These are phyloP conservation scores for Reinhardtius hippoglossoides DNA, from an alignment of 2,113 vertebrate species.

Conservation along the genomic window DNA sequence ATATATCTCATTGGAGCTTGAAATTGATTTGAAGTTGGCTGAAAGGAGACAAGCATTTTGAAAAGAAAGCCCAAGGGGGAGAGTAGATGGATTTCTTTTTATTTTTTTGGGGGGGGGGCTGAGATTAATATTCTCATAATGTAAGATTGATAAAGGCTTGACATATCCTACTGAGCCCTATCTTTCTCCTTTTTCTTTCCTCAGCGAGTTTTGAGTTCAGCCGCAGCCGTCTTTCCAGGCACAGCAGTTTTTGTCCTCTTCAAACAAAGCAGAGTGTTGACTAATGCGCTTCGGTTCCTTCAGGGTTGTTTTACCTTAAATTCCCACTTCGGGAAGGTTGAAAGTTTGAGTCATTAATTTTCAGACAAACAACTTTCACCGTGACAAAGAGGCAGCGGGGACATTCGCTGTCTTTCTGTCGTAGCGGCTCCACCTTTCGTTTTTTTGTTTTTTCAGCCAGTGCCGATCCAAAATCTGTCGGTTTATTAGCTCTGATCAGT, in stretches of 20 bases:
- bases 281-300: slow-evolving; percentile 41
- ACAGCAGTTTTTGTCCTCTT: slow-evolving; percentile 54
- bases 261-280: slow-evolving; percentile 39
- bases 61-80: slow-evolving; percentile 51
- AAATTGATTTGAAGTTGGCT: slow-evolving; percentile 82
- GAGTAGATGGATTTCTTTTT: slow-evolving; percentile 23
- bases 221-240: slow-evolving; percentile 50
- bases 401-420: neutral
- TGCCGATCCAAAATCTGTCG: slow-evolving; percentile 25
- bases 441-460: neutral
- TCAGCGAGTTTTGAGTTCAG: slow-evolving; percentile 50
- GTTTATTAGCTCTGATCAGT: slow-evolving; percentile 23
- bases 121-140: slow-evolving; percentile 76
- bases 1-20: slow-evolving; percentile 82
- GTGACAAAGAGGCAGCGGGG: slow-evolving; percentile 9
- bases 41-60: slow-evolving; percentile 73
- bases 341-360: slow-evolving; percentile 53
- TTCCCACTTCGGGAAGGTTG: slow-evolving; percentile 30
- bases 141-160: slow-evolving; percentile 79
- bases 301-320: slow-evolving; percentile 50
- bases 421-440: neutral
- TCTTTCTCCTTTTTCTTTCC: slow-evolving; percentile 48
- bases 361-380: slow-evolving; percentile 26
- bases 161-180: slow-evolving; percentile 66
- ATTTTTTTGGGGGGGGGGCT: slow-evolving; percentile 27